Conservation (phyloP, 2,888 invertebrate species). For the Yponomeuta sedellus region DNA sequence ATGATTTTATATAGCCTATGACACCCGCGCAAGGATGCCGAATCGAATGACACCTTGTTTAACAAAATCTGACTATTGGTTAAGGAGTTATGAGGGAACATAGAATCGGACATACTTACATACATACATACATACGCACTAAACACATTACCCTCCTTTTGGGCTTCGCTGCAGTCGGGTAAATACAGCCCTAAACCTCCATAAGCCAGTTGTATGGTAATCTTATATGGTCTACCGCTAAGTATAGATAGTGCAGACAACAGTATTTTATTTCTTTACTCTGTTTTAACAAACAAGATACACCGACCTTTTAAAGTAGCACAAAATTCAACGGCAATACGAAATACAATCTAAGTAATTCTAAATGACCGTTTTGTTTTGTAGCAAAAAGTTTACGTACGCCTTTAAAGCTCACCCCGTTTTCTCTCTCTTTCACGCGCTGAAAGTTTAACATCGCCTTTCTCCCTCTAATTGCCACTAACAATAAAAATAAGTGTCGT, state of each 20-base stretch:
- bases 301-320: not conserved
- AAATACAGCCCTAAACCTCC: too few species aligned
- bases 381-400: not conserved
- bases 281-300: not conserved
- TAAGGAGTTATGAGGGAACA: too few species aligned
- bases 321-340: not conserved
- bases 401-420: not conserved
- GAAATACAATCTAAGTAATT: not conserved
- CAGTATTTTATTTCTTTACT: not conserved
- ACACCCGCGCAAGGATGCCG: too few species aligned
- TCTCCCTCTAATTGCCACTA: not conserved
- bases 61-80: too few species aligned
- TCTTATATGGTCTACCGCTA: too few species aligned
- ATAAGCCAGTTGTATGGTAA: too few species aligned
- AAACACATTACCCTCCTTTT: too few species aligned
- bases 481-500: conserved; percentile 16
- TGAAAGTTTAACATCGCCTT: not conserved
- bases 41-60: too few species aligned
- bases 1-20: too few species aligned
- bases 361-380: not conserved
- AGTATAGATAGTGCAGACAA: not conserved
- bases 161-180: too few species aligned
- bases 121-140: too few species aligned
- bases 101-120: too few species aligned
- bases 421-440: not conserved